Evolutionary conservation across 2,113 vertebrate species (phyloP).

Genomic region (Pterocles burchelli): DNA sequence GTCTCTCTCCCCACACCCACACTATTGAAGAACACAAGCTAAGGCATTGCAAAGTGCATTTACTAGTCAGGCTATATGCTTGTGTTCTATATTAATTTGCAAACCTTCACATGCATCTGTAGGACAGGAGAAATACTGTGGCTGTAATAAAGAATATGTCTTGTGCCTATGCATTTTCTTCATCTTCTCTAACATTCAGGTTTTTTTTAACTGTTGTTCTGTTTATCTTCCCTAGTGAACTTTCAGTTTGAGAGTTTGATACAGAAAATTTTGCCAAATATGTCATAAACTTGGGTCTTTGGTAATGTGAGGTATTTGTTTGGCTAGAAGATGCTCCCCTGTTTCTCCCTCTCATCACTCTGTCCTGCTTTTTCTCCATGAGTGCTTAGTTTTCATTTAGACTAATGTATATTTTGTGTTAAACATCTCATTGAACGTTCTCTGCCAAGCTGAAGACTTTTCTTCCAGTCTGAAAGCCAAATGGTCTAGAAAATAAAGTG

Average conservation of each 20-base stretch:
- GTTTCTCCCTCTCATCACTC: neutral
- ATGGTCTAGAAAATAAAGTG: neutral
- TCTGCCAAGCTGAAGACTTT: neutral
- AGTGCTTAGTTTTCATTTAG: constrained; percentile 27
- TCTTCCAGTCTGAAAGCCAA: neutral
- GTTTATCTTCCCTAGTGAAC: neutral
- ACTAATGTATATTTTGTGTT: constrained; percentile 26
- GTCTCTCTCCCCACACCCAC: neutral
- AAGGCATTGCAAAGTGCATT: neutral
- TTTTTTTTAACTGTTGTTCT: neutral
- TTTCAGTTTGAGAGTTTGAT: neutral
- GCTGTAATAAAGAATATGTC: neutral
- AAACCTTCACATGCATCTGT: neutral
- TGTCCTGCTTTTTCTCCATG: neutral
- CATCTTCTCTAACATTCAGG: neutral
- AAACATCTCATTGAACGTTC: neutral
- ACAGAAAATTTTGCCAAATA: neutral
- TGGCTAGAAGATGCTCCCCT: neutral
- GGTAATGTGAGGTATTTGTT: neutral
- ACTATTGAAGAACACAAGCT: neutral
- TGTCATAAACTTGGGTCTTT: neutral
- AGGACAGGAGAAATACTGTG: neutral
- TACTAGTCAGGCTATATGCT: neutral
- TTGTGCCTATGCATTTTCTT: neutral
- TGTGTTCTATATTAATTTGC: neutral